phyloP scores from a whole-genome alignment of 92 coral and sea anemone genomes.

The Epizoanthus ramosus region DNA sequence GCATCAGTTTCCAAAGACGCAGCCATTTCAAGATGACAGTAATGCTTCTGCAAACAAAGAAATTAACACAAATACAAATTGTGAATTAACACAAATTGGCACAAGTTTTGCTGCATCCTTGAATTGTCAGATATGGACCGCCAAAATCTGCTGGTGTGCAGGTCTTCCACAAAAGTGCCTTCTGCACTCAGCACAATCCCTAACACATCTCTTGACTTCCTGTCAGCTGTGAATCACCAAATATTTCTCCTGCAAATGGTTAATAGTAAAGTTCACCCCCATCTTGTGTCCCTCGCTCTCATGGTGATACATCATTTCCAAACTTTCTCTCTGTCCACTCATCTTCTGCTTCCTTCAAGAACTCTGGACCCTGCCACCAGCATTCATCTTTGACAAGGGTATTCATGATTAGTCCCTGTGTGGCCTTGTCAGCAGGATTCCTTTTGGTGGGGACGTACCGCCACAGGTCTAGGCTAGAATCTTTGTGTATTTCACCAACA shows the following conservation, averaged over 20 bases:
- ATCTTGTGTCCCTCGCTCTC: conserved; percentile 52
- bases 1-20: too few species aligned
- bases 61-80: conserved; percentile 63
- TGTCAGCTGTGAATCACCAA: conserved; percentile 41
- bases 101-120: conserved; percentile 54
- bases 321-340: conserved; percentile 44
- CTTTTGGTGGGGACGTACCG: conserved; percentile 60
- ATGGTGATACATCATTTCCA: conserved; percentile 39
- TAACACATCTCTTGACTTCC: conserved; percentile 37
- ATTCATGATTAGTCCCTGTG: conserved; percentile 46
- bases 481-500: conserved; percentile 56
- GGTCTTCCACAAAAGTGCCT: conserved; percentile 30
- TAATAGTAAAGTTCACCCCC: conserved; percentile 60
- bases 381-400: conserved; percentile 40
- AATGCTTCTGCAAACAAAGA: conserved; percentile 58
- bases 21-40: conserved; percentile 65
- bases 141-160: conserved; percentile 46
- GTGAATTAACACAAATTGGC: too few species aligned
- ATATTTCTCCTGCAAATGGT: conserved; percentile 50
- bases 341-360: conserved; percentile 33
- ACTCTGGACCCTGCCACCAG: conserved; percentile 68
- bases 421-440: conserved; percentile 69
- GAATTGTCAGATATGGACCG: conserved; percentile 49
- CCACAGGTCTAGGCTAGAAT: conserved; percentile 66
- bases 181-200: conserved; percentile 44